These are phyloP conservation scores for Amniataba percoides DNA, from an alignment of 2,797 vertebrate genomes.

Conservation along the genomic window DNA sequence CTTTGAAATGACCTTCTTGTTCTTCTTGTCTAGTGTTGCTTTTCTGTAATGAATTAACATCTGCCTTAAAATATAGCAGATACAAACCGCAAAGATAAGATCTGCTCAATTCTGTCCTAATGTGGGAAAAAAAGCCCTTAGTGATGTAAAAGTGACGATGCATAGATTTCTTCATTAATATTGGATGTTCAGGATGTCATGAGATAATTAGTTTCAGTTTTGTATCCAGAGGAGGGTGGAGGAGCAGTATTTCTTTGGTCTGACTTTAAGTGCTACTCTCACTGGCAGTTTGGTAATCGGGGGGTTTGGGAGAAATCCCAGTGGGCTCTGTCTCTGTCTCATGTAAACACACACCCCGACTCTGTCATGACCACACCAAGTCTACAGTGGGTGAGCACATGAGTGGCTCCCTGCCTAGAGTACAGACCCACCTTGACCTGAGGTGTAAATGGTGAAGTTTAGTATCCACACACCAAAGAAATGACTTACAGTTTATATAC, in stretches of 20 bases:
- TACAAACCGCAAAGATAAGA: background rate
- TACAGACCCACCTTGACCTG: background rate
- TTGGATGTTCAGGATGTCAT: background rate
- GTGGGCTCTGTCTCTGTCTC: slow-evolving; percentile 2
- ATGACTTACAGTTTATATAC: too few species aligned
- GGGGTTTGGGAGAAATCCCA: background rate
- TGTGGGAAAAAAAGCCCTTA: background rate
- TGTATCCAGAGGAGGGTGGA: background rate
- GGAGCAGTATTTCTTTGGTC: background rate
- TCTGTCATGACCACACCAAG: background rate
- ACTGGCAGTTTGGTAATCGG: background rate
- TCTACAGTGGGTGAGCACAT: background rate
- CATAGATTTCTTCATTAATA: background rate
- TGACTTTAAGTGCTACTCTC: background rate
- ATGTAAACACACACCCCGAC: background rate
- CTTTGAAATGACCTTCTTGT: slow-evolving; percentile 12
- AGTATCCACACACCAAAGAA: background rate
- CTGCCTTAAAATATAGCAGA: background rate
- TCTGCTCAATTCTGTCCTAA: background rate
- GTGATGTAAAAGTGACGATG: background rate
- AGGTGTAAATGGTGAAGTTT: background rate
- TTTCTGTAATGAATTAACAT: background rate
- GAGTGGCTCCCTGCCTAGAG: background rate
- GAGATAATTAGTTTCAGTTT: background rate
- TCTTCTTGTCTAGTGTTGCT: background rate